Base-by-base conservation (phyloP, 2,888 invertebrate species). In the Uropetala carovei region DNA sequence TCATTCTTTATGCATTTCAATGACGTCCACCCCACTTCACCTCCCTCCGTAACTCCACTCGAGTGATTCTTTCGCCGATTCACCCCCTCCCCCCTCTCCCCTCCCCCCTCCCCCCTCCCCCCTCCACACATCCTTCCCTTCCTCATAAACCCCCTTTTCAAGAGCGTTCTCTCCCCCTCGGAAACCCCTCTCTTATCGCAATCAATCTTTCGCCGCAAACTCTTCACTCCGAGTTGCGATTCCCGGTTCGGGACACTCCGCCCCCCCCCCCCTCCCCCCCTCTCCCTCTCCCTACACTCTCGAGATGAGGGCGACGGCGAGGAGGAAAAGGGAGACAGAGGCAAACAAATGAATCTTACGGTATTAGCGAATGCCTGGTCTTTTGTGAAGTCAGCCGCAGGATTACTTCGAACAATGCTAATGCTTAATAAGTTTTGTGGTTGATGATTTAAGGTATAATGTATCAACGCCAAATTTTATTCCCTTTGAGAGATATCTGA, bases 1-100 rank as follows among this genome's bases (percentile, higher is more conserved):
- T 64, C 89, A 11, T 89, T 89, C 64, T 89, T 89, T 58, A 89
- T 64, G 43, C 64, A 43, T 89, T 89, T 89, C 64, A 89, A 89
- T 89, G 30, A 68, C 89, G 7, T 0, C 2, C 82, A 7, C 43
- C 82, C 3, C 82, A 30, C 8, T 0, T 0, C 82, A 7, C 43
- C 82, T 0, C 82, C 82, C 8, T n/a, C 75, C n/a, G n/a, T n/a
- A 9, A 2, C 3, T 18, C n/a, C n/a, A 75, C n/a, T n/a, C 7
- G n/a, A n/a, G n/a, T n/a, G n/a, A 22, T 75, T 75, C n/a, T 75
- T 3, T 11, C 64, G 13, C n/a, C 7, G 64, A 64, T 64, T 11
- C n/a, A 64, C 7, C 16, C 64, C 18, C 14, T 18, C 5, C n/a
- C 58, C n/a, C 84, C 57, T 18, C n/a, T n/a, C 16, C 64, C 18